These are phyloP conservation scores for Lycophotia porphyrea DNA, from an alignment of 2,888 invertebrate genomes.

Conservation along the genomic window DNA sequence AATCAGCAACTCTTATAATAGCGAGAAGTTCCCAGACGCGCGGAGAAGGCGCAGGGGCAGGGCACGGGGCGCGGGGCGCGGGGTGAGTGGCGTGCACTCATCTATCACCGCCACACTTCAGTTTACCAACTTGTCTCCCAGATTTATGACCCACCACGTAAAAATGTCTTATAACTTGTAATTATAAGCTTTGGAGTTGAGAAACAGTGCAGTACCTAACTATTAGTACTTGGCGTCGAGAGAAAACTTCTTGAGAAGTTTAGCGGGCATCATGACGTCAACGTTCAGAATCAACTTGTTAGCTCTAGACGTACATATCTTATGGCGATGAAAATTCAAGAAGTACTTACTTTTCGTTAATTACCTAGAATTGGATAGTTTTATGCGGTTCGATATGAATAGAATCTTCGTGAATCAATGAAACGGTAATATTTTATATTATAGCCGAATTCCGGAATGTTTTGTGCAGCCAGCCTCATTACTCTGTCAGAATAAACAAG, in stretches of 20 bases:
- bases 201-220: not conserved
- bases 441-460: not conserved
- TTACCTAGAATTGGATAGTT: not conserved
- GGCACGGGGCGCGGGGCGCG: not conserved
- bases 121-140: constrained; percentile 75
- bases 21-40: constrained; percentile 59
- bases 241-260: not conserved
- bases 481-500: not conserved
- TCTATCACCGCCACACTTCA: constrained; percentile 71
- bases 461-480: not conserved
- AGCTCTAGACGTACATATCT: too few species aligned
- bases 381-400: not conserved
- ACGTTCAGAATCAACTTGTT: not conserved
- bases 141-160: constrained; percentile 72
- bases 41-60: too few species aligned
- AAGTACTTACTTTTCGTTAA: not conserved
- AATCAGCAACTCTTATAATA: constrained; percentile 70
- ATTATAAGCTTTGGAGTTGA: constrained; percentile 57
- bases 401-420: not conserved
- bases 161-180: constrained; percentile 65
- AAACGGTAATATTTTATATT: not conserved
- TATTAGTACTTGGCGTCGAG: not conserved
- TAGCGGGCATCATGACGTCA: not conserved
- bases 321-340: not conserved
- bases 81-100: constrained; percentile 44